Base-by-base conservation (phyloP, 2,113 vertebrate genomes). In the Erinaceus europaeus region DNA sequence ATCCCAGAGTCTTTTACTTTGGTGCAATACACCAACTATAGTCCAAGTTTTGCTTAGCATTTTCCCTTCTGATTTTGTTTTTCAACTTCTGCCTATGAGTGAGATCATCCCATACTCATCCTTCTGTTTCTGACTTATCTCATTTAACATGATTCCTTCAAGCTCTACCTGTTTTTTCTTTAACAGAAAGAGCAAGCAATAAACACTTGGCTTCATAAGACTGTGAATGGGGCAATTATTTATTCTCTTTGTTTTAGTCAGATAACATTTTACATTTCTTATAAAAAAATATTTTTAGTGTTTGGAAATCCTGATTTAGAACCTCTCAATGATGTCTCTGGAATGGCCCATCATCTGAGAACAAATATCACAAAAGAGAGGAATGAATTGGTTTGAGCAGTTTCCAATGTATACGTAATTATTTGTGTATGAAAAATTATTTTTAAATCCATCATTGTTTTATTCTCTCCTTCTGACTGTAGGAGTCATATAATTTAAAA, bases 401-500 rank as follows among this genome's bases (percentile, higher is more conserved):
- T 38, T 80, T 57, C 27, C 69, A 12, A 12, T 10, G 42, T 27
- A 9, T 6, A 40, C 50, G 25, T 38, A 80, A 52, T 2, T 6
- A 57, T 34, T 40, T 17, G 14, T 32, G 21, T 11, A 27, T 4
- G 4, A 12, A 21, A 46, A 40, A 69, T 40, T 20, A 69, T 6
- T 67, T 69, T 65, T 48, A 9, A 38, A 68, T 59, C 17, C 32
- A 38, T 29, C 46, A 80, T 11, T 57, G 71, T 42, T 32, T 69
- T 52, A 38, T 32, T 65, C 2, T 64, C 18, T 83, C 29, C 69
- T 79, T 82, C 52, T 32, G 34, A 72, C 32, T 71, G 62, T 94
- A 94, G 42, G 67, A 91, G 65, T 93, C 90, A 83, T 32, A 50
- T 59, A 53, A 78, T 86, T 80, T 86, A 84, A 95, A 94, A 77